A percentile compares a stretch with the other conserved stretches of the same genome.
These are phyloP conservation scores for Caenorhabditis auriculariae DNA, from an alignment of 2,888 invertebrate species.

Conservation along the genomic window DNA sequence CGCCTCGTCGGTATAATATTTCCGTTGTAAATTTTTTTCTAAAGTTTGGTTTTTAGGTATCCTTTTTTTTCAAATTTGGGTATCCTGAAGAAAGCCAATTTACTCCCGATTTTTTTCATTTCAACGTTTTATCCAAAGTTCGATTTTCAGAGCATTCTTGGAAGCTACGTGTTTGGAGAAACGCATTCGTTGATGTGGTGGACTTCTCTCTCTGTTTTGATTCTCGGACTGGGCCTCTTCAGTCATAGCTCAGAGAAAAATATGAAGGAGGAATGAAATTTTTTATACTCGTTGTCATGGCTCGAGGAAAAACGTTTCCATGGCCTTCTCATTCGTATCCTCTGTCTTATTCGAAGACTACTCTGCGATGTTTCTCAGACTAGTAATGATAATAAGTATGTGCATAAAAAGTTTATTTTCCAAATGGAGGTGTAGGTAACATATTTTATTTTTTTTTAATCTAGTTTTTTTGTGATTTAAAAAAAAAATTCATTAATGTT, in stretches of 20 bases:
- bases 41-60: not conserved
- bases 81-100: not conserved
- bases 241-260: conserved; percentile 9
- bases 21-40: not conserved
- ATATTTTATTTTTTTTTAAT: too few relatives aligned
- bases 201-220: conserved; percentile 10
- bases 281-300: too few relatives aligned
- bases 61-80: too few relatives aligned
- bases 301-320: conserved; percentile 1
- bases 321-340: not conserved
- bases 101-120: not conserved
- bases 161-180: conserved; percentile 16
- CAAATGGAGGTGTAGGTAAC: too few relatives aligned
- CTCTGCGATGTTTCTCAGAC: too few relatives aligned
- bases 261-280: conserved; percentile 5
- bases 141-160: conserved; percentile 20
- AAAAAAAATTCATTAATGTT: too few relatives aligned
- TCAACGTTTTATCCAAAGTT: too few relatives aligned
- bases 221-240: conserved; percentile 18
- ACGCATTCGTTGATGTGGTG: conserved; percentile 20
- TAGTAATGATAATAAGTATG: too few relatives aligned
- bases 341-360: not conserved
- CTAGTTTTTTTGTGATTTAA: too few relatives aligned
- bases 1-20: conserved; percentile 11
- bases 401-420: too few relatives aligned